Evolutionary conservation across 2,113 vertebrate genomes (phyloP), one percentile per base, ranked within the genome.

Genomic region (Fregata magnificens): DNA sequence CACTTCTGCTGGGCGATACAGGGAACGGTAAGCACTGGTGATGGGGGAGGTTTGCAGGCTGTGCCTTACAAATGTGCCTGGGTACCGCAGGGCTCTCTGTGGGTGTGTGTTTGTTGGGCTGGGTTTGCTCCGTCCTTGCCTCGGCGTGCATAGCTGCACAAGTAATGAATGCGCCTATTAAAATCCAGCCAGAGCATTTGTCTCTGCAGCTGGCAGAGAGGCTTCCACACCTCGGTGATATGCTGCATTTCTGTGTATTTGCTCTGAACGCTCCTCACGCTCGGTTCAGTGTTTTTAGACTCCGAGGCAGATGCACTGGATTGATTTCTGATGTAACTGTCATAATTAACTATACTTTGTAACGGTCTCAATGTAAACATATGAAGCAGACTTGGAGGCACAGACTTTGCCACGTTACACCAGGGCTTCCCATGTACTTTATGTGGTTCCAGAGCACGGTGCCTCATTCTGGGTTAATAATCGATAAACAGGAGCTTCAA

Each of bases 1-100:
- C 3, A 1, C 32, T 74, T 42, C 47, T 50, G 78, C 11, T 1
- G 6, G 49, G 65, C 0, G 0, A 3, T 14, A 6, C 2, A 7
- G 38, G 63, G 40, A 76, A 34, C 3, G 0, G 66, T 5, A 34
- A 32, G 32, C 19, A 5, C 36, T 42, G 42, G 29, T 0, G 1
- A 7, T 1, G 45, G 29, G 16, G 38, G 26, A 45, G n/a, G 42
- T 32, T 32, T 50, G 55, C 61, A 55, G 71, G 34, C 42, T 50
- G 50, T 34, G 40, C 9, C n/a, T n/a, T 36, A 4, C 3, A 3
- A 26, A 3, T 0, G 26, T 19, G 42, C 69, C 73, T 7, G 26
- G 25, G 52, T 40, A 40, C 69, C 6, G 13, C 91, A 66, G 59
- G 56, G 42, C 28, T 8, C 45, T 19, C 73, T 15, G 7, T 9